Conservation (phyloP, 2,888 invertebrate species). For the Stomorhina lunata region DNA sequence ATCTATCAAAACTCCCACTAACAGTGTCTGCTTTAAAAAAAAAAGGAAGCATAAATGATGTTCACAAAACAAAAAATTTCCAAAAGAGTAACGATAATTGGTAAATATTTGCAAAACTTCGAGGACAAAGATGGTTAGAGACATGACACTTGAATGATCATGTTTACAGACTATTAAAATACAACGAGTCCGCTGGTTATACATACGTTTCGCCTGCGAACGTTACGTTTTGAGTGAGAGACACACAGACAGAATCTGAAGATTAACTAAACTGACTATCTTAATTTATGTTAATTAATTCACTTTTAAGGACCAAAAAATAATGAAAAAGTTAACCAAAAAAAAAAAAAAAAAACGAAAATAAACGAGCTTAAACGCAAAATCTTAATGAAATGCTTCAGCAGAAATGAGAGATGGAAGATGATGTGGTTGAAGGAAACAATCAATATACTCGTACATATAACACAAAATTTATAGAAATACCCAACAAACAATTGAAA, state of each 20-base stretch:
- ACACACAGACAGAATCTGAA: constrained; percentile 24
- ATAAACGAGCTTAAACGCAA: constrained; percentile 47
- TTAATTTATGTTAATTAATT: constrained; percentile 66
- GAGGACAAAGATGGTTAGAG: constrained; percentile 49
- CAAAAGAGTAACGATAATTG: constrained; percentile 39
- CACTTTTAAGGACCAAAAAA: constrained; percentile 59
- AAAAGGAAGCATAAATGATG: background rate
- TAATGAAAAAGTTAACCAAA: background rate
- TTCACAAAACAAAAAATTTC: background rate
- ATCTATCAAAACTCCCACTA: constrained; percentile 45
- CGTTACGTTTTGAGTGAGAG: background rate
- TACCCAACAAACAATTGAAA: background rate
- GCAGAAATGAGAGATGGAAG: constrained; percentile 50
- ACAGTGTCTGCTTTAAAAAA: background rate
- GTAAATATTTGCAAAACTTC: constrained; percentile 54
- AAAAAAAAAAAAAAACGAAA: constrained; percentile 21
- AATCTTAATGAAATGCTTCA: constrained; percentile 62
- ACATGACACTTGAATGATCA: constrained; percentile 64
- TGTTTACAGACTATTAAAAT: constrained; percentile 65
- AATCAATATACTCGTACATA: background rate
- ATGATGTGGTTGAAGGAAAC: constrained; percentile 51
- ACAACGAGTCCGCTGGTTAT: constrained; percentile 8
- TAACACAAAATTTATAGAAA: background rate
- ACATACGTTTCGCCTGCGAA: background rate
- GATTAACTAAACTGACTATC: constrained; percentile 58